Evolutionary conservation across 2,113 vertebrate species (phyloP).

Genomic region (Ceuthmochares aereus): DNA sequence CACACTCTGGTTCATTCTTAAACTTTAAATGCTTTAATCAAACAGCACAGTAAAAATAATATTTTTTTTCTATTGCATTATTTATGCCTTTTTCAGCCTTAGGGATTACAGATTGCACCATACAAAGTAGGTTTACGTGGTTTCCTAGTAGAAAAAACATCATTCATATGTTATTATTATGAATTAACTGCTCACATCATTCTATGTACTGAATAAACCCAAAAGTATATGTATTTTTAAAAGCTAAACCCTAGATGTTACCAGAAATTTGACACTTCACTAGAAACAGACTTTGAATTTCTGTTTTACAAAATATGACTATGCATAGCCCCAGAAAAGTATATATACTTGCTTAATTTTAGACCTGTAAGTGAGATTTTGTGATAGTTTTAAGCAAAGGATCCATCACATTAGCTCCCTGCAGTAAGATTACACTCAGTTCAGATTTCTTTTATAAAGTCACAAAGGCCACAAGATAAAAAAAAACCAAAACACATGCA

Average conservation of each 20-base stretch:
- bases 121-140: background rate
- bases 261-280: background rate
- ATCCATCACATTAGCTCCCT: background rate
- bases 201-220: background rate
- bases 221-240: background rate
- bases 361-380: background rate
- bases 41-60: background rate
- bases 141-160: background rate
- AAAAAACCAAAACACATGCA: background rate
- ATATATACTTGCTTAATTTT: background rate
- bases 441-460: slow-evolving; percentile 29
- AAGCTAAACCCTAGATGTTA: background rate
- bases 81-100: background rate
- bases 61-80: background rate
- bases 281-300: background rate
- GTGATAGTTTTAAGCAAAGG: background rate
- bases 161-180: background rate
- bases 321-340: background rate
- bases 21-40: background rate
- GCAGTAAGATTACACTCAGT: background rate
- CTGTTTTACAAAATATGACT: background rate
- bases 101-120: background rate
- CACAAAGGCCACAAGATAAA: background rate
- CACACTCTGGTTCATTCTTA: background rate
- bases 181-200: background rate